Conservation (phyloP, 2,797 vertebrate genomes). For the Cygnus olor region DNA sequence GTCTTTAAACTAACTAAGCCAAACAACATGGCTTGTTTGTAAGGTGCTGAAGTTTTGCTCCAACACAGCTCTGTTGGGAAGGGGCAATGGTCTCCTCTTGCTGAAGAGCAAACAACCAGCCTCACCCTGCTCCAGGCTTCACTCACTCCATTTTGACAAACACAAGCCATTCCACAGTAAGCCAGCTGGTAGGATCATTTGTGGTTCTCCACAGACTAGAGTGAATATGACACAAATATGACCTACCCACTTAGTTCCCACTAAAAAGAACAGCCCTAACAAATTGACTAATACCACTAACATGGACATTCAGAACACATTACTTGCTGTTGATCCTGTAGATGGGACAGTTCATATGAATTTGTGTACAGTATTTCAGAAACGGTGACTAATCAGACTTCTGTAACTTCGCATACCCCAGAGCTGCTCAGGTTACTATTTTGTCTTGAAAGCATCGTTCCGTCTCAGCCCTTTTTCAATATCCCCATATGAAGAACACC, state of each 20-base stretch:
- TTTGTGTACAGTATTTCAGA: not conserved
- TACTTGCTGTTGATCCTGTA: not conserved
- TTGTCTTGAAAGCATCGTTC: not conserved
- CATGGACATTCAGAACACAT: rapidly evolving
- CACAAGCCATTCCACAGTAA: not conserved
- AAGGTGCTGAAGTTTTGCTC: not conserved
- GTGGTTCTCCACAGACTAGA: not conserved
- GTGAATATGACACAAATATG: not conserved
- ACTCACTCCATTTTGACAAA: not conserved
- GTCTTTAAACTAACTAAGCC: not conserved
- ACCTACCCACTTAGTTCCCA: not conserved
- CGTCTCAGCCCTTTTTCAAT: not conserved
- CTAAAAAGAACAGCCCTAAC: not conserved
- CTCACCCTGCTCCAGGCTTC: not conserved
- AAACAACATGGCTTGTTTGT: not conserved
- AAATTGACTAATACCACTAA: not conserved
- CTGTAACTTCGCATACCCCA: not conserved
- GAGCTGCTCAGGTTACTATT: not conserved
- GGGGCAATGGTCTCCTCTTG: not conserved
- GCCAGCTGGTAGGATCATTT: not conserved
- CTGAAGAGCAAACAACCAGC: not conserved
- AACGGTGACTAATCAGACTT: not conserved
- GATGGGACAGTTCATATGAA: not conserved
- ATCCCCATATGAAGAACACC: not conserved
- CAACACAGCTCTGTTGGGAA: not conserved